These are phyloP conservation scores for Sebastolobus alascanus DNA, from an alignment of 2,797 vertebrate species.

Conservation along the genomic window DNA sequence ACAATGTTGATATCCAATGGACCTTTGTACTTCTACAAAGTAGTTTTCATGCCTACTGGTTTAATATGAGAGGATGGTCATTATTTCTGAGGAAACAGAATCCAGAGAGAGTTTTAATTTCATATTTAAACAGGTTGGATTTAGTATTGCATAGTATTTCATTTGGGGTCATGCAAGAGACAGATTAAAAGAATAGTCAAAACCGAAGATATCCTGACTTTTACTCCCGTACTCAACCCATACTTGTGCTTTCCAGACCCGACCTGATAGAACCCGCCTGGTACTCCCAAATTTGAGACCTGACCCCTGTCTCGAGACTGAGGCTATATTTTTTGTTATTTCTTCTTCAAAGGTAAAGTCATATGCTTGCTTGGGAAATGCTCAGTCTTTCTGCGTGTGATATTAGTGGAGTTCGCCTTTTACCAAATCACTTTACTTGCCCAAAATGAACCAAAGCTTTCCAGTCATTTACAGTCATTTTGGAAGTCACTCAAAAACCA, in stretches of 20 bases:
- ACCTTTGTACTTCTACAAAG: neutral
- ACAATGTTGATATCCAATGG: constrained; percentile 21
- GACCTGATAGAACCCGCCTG: neutral
- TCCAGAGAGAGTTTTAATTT: constrained; percentile 1
- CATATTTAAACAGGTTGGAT: neutral
- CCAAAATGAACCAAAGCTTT: neutral
- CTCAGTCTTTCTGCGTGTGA: no score
- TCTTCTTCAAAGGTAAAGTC: neutral
- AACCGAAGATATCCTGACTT: neutral
- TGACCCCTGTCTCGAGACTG: neutral
- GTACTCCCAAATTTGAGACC: neutral
- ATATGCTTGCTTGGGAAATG: neutral
- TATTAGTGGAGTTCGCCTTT: neutral
- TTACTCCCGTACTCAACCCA: neutral
- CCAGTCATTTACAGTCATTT: no score
- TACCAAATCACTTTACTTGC: neutral
- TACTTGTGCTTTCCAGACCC: neutral
- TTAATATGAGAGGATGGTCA: neutral
- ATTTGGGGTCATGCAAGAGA: neutral
- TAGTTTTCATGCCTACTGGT: neutral
- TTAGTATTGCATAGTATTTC: neutral
- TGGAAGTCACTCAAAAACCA: no score
- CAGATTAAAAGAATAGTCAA: neutral
- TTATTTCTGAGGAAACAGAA: constrained; percentile 5
- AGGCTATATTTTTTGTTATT: neutral